phyloP scores from a whole-genome alignment of 2,888 invertebrate species.

The Limnephilus marmoratus region DNA sequence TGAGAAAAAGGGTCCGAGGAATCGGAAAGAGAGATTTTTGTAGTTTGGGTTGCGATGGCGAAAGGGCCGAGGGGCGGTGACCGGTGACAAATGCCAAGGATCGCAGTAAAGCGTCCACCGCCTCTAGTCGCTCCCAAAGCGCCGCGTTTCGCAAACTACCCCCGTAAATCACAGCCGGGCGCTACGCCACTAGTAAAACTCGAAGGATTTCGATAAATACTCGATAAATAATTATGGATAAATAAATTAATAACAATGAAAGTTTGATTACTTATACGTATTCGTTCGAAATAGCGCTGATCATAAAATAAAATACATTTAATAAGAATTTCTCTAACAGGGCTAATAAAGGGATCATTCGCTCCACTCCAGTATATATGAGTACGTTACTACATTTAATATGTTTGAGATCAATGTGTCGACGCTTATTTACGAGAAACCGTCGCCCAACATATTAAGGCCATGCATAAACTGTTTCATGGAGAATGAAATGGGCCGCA shows the following conservation, averaged over 20 bases:
- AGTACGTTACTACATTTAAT: not conserved
- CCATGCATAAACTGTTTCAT: not conserved
- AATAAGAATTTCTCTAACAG: not conserved
- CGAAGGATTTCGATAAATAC: not conserved
- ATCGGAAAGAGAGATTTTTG: not conserved
- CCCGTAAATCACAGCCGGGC: constrained; percentile 57
- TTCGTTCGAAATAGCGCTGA: not conserved
- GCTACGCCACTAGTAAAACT: constrained; percentile 16
- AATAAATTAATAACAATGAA: not conserved
- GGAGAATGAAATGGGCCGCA: constrained; percentile 3
- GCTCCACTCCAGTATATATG: not conserved
- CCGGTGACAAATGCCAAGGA: constrained; percentile 30
- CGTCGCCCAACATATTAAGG: not conserved
- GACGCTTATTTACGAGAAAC: not conserved
- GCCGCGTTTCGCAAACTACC: constrained; percentile 60
- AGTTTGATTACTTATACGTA: not conserved
- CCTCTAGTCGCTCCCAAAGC: constrained; percentile 46
- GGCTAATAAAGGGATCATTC: not conserved
- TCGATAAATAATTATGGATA: not conserved
- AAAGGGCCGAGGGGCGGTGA: not conserved
- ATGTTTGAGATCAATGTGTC: not conserved
- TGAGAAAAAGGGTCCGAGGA: not conserved
- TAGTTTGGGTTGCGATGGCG: constrained; percentile 2
- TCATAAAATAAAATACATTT: not conserved
- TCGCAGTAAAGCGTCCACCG: constrained; percentile 13